Evolutionary conservation across 2,888 invertebrate species (phyloP), one percentile per base, ranked within the genome.

Genomic region (Melieria picta): DNA sequence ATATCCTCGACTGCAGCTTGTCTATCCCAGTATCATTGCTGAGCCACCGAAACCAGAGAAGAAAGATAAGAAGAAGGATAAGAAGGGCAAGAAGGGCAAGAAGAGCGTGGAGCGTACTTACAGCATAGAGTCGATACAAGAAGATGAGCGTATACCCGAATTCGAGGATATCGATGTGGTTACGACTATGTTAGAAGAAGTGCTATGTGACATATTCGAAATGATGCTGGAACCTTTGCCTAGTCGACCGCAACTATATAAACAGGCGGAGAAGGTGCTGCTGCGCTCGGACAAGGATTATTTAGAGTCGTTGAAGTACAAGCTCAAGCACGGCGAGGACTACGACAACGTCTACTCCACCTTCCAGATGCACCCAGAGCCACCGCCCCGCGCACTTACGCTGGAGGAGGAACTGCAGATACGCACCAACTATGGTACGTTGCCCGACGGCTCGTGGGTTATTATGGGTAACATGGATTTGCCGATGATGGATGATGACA

Each of bases 391-490:
- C 0, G 61, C 77, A 11, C 74, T 84, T 1, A 83, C 88, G 0
- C 79, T 88, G 1, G 87, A 88, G 2, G 84, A 90, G 62, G 92
- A 92, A 78, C 81, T 92, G 7, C 77, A 81, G 0, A 88, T 90
- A 61, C 89, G 88, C 0, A 88, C 86, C 71, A 92, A 92, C 79
- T 92, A 91, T 76, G 86, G 87, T 64, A 81, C 86, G 16, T 81
- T 92, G 56, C 91, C 91, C 0, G 92, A 92, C 77, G 88, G 88
- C 5, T 79, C 78, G 1, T 89, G 91, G 81, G 89, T 91, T 13
- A 85, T 92, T 0, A 85, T 89, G 72, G 91, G 90, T 0, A 80
- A 84, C 0, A 80, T 82, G 1, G 87, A 88, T n/a, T 82, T 91
- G 30, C 78, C 83, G 1, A 85, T 84, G 0, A 78, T 84, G 4